Conservation (phyloP, 1,140 invertebrate genomes). For the Pachyrhynchus sulphureomaculatus region DNA sequence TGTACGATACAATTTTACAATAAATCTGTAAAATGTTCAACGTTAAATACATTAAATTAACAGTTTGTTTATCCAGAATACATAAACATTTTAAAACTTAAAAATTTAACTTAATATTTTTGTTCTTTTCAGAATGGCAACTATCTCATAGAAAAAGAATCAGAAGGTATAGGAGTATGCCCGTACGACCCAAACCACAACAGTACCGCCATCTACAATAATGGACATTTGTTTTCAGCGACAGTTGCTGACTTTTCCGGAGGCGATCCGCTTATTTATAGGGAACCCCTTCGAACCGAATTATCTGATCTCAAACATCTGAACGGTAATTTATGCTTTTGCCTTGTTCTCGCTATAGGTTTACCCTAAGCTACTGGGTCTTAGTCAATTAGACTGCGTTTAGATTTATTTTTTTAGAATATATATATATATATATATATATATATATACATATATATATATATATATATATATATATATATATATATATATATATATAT, state of each 20-base stretch:
- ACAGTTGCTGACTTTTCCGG: slow-evolving; percentile 95
- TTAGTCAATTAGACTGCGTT: background rate
- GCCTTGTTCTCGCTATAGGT: slow-evolving; percentile 8
- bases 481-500: too few relatives aligned
- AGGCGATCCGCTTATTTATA: slow-evolving; percentile 88
- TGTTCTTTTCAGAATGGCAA: slow-evolving; percentile 57
- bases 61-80: too few relatives aligned
- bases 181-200: slow-evolving; percentile 93
- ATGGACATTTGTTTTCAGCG: slow-evolving; percentile 86
- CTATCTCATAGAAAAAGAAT: slow-evolving; percentile 62
- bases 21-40: too few relatives aligned
- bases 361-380: background rate
- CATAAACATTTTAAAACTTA: too few relatives aligned
- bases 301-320: slow-evolving; percentile 74
- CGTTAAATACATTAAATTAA: too few relatives aligned
- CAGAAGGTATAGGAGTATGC: slow-evolving; percentile 81
- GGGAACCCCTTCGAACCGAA: slow-evolving; percentile 83
- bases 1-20: too few relatives aligned
- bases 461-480: too few relatives aligned
- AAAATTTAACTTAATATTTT: background rate
- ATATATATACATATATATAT: too few relatives aligned
- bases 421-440: background rate
- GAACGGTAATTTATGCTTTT: slow-evolving; percentile 60
- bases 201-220: slow-evolving; percentile 83
- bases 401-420: too few relatives aligned